Percentiles rank a stretch among this genome's conserved stretches.
phyloP scores from a whole-genome alignment of 2,888 invertebrate species.

The Chymomyza caudatula region DNA sequence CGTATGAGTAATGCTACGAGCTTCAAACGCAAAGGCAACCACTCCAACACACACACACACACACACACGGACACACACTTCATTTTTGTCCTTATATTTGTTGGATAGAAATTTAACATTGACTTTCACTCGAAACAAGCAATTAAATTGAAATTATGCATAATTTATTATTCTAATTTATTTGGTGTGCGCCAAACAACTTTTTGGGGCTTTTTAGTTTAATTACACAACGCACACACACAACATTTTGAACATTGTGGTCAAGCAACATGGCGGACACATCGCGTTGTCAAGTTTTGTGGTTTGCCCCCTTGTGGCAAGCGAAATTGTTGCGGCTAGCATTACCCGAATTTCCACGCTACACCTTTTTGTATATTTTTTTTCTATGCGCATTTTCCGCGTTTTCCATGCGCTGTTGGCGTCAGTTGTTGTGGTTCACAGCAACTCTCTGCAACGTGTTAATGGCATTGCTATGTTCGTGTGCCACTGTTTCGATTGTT shows the following conservation, averaged over 20 bases:
- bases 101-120: neutral
- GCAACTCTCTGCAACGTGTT: conserved; percentile 35
- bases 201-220: conserved; percentile 27
- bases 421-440: conserved; percentile 42
- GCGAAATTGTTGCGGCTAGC: conserved; percentile 3
- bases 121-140: neutral
- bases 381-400: conserved; percentile 23
- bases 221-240: neutral
- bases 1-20: conserved; percentile 20
- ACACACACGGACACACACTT: neutral
- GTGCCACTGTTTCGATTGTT: neutral
- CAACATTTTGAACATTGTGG: conserved; percentile 46
- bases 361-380: conserved; percentile 11
- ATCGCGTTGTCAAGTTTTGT: conserved; percentile 35
- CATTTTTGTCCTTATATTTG: neutral
- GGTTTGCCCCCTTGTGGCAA: conserved; percentile 17
- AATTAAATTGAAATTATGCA: conserved; percentile 30
- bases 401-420: conserved; percentile 25
- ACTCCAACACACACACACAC: neutral
- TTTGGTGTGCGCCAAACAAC: conserved; percentile 6
- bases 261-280: conserved; percentile 10
- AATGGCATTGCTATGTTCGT: conserved; percentile 62
- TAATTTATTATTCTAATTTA: conserved; percentile 29
- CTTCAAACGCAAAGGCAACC: neutral
- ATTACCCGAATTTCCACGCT: neutral